Evolutionary conservation across 1,140 invertebrate genomes (phyloP).

Genomic region (Cydia fagiglandana): DNA sequence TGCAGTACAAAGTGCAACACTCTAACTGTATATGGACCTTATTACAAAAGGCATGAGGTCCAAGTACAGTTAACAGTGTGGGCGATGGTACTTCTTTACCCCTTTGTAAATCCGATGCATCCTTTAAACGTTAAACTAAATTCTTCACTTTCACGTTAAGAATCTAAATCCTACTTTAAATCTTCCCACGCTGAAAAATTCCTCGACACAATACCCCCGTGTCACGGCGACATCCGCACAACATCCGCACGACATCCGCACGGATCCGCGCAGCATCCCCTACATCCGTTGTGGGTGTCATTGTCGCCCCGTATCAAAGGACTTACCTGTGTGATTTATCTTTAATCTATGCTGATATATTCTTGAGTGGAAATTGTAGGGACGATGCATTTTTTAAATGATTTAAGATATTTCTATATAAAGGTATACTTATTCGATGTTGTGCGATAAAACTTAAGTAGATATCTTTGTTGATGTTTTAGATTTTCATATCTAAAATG

Average conservation of each 20-base stretch:
- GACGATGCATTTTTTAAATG: neutral
- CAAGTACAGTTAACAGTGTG: no score
- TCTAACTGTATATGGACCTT: no score
- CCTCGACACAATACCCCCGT: neutral
- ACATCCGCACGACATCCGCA: neutral
- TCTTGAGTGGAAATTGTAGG: neutral
- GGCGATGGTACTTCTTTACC: no score
- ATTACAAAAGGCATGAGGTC: no score
- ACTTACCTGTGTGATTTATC: conserved; percentile 1
- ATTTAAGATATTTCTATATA: neutral
- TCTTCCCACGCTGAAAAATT: conserved; percentile 7
- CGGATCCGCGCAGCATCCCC: conserved; percentile 7
- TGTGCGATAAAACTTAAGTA: no score
- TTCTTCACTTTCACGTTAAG: neutral
- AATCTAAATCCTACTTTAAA: conserved; percentile 9
- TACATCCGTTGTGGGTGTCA: conserved; percentile 4
- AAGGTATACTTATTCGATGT: no score
- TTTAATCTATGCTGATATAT: neutral
- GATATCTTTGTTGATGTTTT: no score
- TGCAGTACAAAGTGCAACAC: no score
- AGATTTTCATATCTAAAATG: no score
- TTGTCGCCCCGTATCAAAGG: conserved; percentile 5
- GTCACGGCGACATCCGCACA: neutral
- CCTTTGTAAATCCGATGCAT: neutral
- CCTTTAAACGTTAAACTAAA: neutral